Evolutionary conservation across 2,888 invertebrate genomes (phyloP), one percentile per base, ranked within the genome.

Genomic region (Leptothorax acervorum): DNA sequence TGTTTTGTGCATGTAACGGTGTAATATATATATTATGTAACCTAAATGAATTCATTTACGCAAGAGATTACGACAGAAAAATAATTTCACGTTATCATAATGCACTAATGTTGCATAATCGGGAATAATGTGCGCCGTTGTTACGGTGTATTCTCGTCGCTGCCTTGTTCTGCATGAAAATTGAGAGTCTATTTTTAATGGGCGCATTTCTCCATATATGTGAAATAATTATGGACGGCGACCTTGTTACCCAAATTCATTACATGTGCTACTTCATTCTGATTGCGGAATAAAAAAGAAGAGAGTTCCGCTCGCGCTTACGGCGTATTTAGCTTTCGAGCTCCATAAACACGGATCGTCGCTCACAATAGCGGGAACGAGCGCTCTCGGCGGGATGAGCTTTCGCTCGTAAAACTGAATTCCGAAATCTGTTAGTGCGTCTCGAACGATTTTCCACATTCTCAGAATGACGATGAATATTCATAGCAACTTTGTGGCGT

Each of bases 171-270:
- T 35, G 23, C 23, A 23, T 23, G 71, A 9, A 71, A 71, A 71
- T 71, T 71, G 48, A 48, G 31, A 23, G 71, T 79, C 35, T 62
- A 71, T 81, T 81, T 81, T 81, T 81, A 81, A 81, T 81, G 23
- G 57, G 8, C 71, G 11, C 35, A 35, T 45, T 70, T 79, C 45
- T 57, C 15, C 11, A 31, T 35, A 68, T 15, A 15, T 70, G 15
- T n/a, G 45, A 71, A 48, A 51, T 81, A 81, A 81, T 81, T 81
- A 48, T 55, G 70, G 5, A 23, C 57, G 15, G 18, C 39, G 18
- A 48, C 48, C 45, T 51, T 51, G 66, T 81, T 71, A 68, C 9
- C 28, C 28, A 71, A 71, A 35, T 71, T 71, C 39, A 12, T 18
- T 71, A 35, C 28, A 39, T 39, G 18, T 42, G 18, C 23, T 51